A percentile compares a stretch with the other conserved stretches of the same genome.
Conservation (phyloP, 2,888 invertebrate species). For the Lasioglossum leucozonium region DNA sequence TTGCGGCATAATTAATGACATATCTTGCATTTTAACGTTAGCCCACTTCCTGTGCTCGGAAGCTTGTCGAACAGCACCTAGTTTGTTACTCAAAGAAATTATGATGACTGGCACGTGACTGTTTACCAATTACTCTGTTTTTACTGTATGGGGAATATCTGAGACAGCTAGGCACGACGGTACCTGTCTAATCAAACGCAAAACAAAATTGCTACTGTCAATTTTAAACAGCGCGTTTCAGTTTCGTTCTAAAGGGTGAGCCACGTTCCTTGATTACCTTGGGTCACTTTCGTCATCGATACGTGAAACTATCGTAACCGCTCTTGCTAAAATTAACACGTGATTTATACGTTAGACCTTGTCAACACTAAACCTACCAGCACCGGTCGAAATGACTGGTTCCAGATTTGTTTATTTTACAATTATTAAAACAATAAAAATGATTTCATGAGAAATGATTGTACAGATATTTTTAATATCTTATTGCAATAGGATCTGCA, state of each 20-base stretch:
- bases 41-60: slow-evolving; percentile 3
- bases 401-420: too few relatives aligned
- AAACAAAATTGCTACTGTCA: neutral
- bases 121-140: slow-evolving; percentile 11
- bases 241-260: neutral
- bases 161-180: too few relatives aligned
- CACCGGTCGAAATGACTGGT: too few relatives aligned
- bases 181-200: neutral
- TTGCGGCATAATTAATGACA: neutral
- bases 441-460: too few relatives aligned
- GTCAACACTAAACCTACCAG: neutral
- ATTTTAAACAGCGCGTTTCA: neutral
- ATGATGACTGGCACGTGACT: slow-evolving; percentile 35
- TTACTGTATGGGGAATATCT: neutral
- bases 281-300: neutral
- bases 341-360: neutral
- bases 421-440: too few relatives aligned
- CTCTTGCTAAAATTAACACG: neutral
- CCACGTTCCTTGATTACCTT: neutral
- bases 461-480: too few relatives aligned
- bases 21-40: neutral
- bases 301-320: neutral
- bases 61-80: slow-evolving; percentile 32
- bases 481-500: too few relatives aligned
- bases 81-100: slow-evolving; percentile 3